These are phyloP conservation scores for Pseudomyrmex sp. DNA, from an alignment of 1,140 invertebrate genomes.

Conservation along the genomic window DNA sequence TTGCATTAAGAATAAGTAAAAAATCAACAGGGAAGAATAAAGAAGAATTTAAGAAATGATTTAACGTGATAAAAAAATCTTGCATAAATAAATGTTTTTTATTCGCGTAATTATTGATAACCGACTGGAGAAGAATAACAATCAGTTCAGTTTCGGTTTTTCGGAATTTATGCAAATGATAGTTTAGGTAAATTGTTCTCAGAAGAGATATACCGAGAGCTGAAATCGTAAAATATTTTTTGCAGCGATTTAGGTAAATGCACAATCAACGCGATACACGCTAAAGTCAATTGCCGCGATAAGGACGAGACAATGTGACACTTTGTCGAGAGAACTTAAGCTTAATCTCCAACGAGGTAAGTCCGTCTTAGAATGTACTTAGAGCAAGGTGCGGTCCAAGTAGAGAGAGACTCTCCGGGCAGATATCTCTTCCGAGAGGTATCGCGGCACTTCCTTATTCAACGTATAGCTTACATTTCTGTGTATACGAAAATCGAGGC, in stretches of 20 bases:
- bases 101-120: neutral
- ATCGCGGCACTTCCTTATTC: neutral
- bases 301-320: conserved; percentile 56
- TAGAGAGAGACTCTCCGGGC: conserved; percentile 6
- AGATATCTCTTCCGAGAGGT: conserved; percentile 21
- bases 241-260: neutral
- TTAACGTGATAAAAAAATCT: neutral
- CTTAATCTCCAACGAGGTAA: conserved; percentile 54
- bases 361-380: conserved; percentile 57
- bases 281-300: conserved; percentile 56
- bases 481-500: neutral
- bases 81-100: neutral
- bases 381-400: conserved; percentile 33
- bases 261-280: conserved; percentile 42
- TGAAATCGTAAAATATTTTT: conserved; percentile 28
- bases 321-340: conserved; percentile 56
- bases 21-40: no score
- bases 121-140: neutral
- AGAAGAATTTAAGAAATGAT: no score
- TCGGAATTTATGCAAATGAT: neutral
- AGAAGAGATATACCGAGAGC: neutral
- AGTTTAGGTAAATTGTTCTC: neutral
- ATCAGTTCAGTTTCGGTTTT: neutral
- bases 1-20: neutral
- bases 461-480: conserved; percentile 9